A percentile compares a stretch with the other conserved stretches of the same genome.
phyloP scores from a whole-genome alignment of 2,797 vertebrate genomes.

The Melanotaenia nigrans region DNA sequence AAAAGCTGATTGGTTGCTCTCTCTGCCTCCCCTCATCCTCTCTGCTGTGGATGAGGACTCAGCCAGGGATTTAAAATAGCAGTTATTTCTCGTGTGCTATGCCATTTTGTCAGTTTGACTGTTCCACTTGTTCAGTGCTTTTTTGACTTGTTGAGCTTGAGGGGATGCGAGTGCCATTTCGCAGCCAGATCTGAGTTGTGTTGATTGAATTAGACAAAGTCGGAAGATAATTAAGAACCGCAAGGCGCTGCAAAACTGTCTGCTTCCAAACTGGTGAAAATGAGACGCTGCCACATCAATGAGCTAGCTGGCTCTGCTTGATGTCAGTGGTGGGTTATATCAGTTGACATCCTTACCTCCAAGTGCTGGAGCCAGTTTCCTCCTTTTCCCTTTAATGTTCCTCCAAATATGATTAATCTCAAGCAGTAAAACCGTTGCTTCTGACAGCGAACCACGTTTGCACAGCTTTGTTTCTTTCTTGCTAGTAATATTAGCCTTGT shows the following conservation, averaged over 20 bases:
- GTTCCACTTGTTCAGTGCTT: conserved; percentile 80
- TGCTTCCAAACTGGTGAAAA: conserved; percentile 84
- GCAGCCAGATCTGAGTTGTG: conserved; percentile 83
- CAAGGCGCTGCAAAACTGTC: conserved; percentile 85
- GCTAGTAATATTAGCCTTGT: conserved; percentile 66
- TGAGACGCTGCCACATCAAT: conserved; percentile 85
- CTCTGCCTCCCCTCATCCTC: conserved; percentile 47
- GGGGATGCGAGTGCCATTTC: conserved; percentile 81
- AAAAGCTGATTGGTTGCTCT: conserved; percentile 68
- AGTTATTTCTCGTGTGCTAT: conserved; percentile 78
- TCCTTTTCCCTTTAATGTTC: conserved; percentile 80
- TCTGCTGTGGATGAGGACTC: conserved; percentile 63
- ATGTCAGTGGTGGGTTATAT: conserved; percentile 81
- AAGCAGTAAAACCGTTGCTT: conserved; percentile 64
- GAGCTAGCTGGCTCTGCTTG: conserved; percentile 75
- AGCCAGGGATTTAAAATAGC: conserved; percentile 76
- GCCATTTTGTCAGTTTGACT: conserved; percentile 83
- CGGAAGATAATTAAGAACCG: conserved; percentile 86
- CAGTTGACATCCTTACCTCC: conserved; percentile 82
- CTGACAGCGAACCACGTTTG: conserved; percentile 73
- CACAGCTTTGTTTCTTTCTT: conserved; percentile 75
- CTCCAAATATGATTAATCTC: conserved; percentile 83
- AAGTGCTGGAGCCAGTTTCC: conserved; percentile 73
- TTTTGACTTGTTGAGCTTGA: conserved; percentile 79
- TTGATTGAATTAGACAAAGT: conserved; percentile 89